Percentiles rank a stretch among this genome's conserved stretches.
Conservation (phyloP, 2,113 vertebrate genomes). For the Rutilus rutilus region DNA sequence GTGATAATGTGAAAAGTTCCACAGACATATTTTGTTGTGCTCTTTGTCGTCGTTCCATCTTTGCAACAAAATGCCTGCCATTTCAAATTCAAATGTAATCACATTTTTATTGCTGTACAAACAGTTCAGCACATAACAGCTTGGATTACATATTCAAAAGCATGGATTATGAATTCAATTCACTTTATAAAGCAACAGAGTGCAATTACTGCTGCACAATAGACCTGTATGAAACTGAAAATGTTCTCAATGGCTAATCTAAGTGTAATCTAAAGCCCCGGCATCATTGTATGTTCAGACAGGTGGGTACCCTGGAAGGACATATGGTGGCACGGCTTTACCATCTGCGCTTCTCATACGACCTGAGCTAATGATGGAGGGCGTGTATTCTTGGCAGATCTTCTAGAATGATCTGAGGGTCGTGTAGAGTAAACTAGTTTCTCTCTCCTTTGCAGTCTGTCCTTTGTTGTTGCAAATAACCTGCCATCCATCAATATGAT, state of each 20-base stretch:
- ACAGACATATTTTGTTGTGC: not conserved
- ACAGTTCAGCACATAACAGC: not conserved
- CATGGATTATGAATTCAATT: conserved; percentile 4
- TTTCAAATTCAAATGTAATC: conserved; percentile 8
- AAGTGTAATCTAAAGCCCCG: conserved; percentile 42
- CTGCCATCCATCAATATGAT: conserved; percentile 60
- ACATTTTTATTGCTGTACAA: conserved; percentile 16
- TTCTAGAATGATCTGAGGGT: conserved; percentile 48
- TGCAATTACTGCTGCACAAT: not conserved
- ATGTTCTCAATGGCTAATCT: conserved; percentile 20
- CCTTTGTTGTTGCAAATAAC: conserved; percentile 62
- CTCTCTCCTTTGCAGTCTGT: conserved; percentile 55
- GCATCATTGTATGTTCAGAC: conserved; percentile 38
- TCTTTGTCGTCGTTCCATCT: not conserved
- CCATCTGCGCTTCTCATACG: conserved; percentile 48
- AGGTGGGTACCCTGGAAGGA: conserved; percentile 53
- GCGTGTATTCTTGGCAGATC: conserved; percentile 56
- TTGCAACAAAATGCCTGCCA: not conserved
- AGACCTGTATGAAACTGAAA: not conserved
- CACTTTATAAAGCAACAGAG: not conserved
- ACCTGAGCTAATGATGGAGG: conserved; percentile 55
- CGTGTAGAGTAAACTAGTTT: conserved; percentile 49
- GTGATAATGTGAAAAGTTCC: conserved; percentile 27
- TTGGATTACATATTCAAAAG: conserved; percentile 12
- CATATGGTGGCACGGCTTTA: conserved; percentile 47